Base-by-base conservation (phyloP, 1,140 invertebrate genomes). In the Bradynema listronoti region DNA sequence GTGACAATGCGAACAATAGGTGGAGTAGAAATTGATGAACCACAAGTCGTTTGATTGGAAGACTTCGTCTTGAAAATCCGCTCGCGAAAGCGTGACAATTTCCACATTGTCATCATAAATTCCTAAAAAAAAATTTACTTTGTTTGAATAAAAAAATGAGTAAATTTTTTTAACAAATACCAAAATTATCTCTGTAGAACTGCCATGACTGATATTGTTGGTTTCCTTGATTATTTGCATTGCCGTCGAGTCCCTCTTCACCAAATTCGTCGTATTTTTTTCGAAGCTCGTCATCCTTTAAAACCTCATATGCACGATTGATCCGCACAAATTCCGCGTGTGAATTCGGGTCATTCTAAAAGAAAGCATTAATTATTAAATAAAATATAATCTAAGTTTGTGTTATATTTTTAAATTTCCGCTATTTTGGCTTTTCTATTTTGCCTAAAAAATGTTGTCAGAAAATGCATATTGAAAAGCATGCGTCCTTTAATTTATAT, bases 11-110 rank as follows among this genome's bases (percentile, higher is more conserved):
- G 85, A 85, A 77, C 88, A 90, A 79, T 85, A 86, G 6, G 88
- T 86, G 7, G 87, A 89, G 78, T 88, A 90, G 77, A 86, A 90
- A 79, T 90, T 89, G 49, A 90, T 83, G 70, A 90, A 86, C 86
- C 88, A 88, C 19, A 86, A 68, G 78, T 80, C 85, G 42, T 85
- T 81, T 19, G 83, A 84, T 58, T 83, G 80, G 33, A 86, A 82
- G 68, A 84, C 85, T 85, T 76, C 36, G 30, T 64, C 46, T 58
- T 77, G 85, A 83, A 88, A 91, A 78, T 87, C 87, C 56, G 83
- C 79, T 65, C 79, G 82, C 64, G 58, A 61, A 43, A 91, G 78
- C 4, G 87, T 89, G 11, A 88, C 84, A 58, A 91, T 86, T 79
- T 88, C 83, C 51, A 83, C 84, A 80, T 90, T 88, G 79, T 90